Evolutionary conservation across 1,140 invertebrate species (phyloP).

Genomic region (Drosophila kohkoa): DNA sequence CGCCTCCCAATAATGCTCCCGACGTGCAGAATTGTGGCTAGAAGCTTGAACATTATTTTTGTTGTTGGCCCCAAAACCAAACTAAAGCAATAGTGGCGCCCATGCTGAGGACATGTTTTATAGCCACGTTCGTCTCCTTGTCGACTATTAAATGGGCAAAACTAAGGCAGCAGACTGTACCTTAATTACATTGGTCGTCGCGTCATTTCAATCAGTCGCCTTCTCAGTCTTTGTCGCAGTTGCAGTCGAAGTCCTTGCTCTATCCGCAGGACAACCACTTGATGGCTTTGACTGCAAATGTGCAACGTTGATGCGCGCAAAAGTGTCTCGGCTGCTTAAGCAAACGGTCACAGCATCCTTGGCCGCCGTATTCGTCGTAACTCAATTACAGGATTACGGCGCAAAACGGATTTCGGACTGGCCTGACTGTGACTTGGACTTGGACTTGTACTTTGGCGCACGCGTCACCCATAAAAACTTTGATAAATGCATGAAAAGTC

Average conservation of each 20-base stretch:
- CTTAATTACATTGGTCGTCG: constrained; percentile 71
- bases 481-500: constrained; percentile 71
- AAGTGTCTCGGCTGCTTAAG: constrained; percentile 32
- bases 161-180: constrained; percentile 26
- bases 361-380: constrained; percentile 49
- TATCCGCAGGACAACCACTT: background rate
- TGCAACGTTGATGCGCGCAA: background rate
- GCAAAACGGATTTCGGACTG: constrained; percentile 58
- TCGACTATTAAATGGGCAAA: constrained; percentile 28
- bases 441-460: constrained; percentile 27
- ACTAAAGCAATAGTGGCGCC: constrained; percentile 8
- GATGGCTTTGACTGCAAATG: constrained; percentile 29
- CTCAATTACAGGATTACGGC: constrained; percentile 66
- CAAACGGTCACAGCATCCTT: constrained; percentile 8
- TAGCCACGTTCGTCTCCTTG: constrained; percentile 30
- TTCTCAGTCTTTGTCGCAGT: constrained; percentile 10
- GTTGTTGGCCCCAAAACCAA: constrained; percentile 51
- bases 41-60: constrained; percentile 58
- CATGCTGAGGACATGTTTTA: constrained; percentile 40
- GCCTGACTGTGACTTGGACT: constrained; percentile 8
- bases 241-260: background rate
- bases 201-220: constrained; percentile 48
- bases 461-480: constrained; percentile 62
- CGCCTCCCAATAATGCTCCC: constrained; percentile 10
- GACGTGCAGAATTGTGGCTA: constrained; percentile 72